Conservation (phyloP, 2,888 invertebrate species). For the Limnephilus rhombicus region DNA sequence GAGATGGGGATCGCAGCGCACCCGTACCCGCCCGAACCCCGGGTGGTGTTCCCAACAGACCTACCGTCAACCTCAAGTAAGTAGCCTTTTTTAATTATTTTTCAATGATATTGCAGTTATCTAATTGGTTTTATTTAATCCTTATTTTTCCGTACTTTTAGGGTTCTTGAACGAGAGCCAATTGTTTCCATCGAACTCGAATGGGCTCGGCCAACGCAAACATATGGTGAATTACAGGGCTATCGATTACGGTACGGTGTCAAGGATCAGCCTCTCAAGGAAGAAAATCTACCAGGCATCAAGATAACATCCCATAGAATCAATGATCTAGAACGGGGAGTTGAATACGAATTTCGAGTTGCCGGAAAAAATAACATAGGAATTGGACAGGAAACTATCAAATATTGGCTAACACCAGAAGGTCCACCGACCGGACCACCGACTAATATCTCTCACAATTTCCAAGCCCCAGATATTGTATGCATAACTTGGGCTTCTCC, state of each 20-base stretch:
- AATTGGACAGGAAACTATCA: conserved; percentile 95
- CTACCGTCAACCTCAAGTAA: conserved; percentile 89
- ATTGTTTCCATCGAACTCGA: conserved; percentile 93
- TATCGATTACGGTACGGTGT: conserved; percentile 93
- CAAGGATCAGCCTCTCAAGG: conserved; percentile 87
- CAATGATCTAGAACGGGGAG: conserved; percentile 91
- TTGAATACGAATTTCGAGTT: conserved; percentile 97
- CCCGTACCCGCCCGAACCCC: conserved; percentile 93
- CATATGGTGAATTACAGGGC: conserved; percentile 92
- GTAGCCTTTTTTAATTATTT: conserved; percentile 67
- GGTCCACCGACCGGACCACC: conserved; percentile 94
- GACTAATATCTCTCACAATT: conserved; percentile 88
- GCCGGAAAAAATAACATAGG: conserved; percentile 97
- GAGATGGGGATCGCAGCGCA: conserved; percentile 95
- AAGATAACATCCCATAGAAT: conserved; percentile 85
- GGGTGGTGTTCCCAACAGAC: conserved; percentile 93
- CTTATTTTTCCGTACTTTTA: conserved; percentile 69
- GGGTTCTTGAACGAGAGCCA: conserved; percentile 91
- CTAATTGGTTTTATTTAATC: not conserved
- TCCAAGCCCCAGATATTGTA: conserved; percentile 95
- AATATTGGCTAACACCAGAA: conserved; percentile 95
- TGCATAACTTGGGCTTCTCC: conserved; percentile 95
- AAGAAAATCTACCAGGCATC: conserved; percentile 84
- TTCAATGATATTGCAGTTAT: not conserved
- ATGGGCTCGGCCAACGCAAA: conserved; percentile 94